Conservation (phyloP, 2,113 vertebrate genomes). For the Oncorhynchus keta region DNA sequence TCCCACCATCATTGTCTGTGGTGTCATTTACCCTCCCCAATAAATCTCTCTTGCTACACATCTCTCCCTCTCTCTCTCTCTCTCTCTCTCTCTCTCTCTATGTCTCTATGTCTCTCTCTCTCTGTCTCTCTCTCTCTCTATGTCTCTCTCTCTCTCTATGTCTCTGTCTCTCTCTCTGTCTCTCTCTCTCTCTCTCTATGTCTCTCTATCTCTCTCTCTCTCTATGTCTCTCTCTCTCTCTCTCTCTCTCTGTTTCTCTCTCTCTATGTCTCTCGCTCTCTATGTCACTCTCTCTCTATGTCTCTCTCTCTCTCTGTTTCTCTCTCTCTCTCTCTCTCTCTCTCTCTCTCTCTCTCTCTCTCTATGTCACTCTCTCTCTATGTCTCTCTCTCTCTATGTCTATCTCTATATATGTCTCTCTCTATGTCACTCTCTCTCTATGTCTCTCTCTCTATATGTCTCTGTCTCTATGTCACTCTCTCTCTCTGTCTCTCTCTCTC, state of each 20-base stretch:
- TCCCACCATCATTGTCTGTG: slow-evolving; percentile 37
- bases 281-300: background rate
- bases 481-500: slow-evolving; percentile 37
- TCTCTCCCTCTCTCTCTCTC: slow-evolving; percentile 33
- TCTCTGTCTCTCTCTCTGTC: slow-evolving; percentile 4
- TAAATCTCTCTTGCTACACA: background rate
- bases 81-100: slow-evolving; percentile 40
- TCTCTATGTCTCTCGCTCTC: no score
- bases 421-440: no score
- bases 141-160: slow-evolving; percentile 31
- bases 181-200: slow-evolving; percentile 26
- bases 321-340: background rate
- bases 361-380: no score
- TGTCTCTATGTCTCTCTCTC: slow-evolving; percentile 17
- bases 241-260: background rate
- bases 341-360: slow-evolving; percentile 32
- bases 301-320: no score
- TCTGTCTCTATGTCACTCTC: slow-evolving; percentile 14
- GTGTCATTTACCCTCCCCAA: slow-evolving; percentile 41
- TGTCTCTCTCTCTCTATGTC: no score
- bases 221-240: slow-evolving; percentile 35
- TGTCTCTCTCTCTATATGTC: slow-evolving; percentile 33
- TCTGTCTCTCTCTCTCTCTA: slow-evolving; percentile 1
- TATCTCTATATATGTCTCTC: no score
- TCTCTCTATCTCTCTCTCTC: slow-evolving; percentile 37